phyloP scores from a whole-genome alignment of 2,797 vertebrate genomes.

The Otus scops region DNA sequence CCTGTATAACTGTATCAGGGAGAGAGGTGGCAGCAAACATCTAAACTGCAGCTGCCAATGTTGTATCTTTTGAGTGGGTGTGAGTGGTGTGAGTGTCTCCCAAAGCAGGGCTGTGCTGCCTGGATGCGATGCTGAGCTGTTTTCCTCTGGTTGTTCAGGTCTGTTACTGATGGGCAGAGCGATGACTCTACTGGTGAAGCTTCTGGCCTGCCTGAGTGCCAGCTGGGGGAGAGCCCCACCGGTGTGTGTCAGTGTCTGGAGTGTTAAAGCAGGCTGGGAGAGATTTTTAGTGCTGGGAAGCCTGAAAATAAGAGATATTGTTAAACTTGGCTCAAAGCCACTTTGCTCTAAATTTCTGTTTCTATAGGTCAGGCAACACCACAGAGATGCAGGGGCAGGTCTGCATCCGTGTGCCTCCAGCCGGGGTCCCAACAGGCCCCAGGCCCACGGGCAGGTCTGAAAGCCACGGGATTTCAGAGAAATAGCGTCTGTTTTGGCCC shows the following conservation, averaged over 20 bases:
- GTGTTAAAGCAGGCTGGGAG: not conserved
- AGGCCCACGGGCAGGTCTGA: no score
- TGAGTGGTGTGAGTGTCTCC: not conserved
- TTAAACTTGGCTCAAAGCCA: not conserved
- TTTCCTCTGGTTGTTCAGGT: not conserved
- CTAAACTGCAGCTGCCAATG: not conserved
- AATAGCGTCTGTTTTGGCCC: rapidly evolving
- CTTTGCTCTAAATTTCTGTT: not conserved
- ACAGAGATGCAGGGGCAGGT: not conserved
- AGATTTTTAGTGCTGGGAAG: not conserved
- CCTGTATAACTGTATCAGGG: not conserved
- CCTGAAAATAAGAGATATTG: not conserved
- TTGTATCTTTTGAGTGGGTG: not conserved
- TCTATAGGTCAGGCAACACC: not conserved
- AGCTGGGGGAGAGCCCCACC: no score
- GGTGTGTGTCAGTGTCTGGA: no score
- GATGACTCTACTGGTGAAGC: not conserved
- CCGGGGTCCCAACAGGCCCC: no score
- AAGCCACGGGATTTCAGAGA: not conserved
- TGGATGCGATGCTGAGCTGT: not conserved
- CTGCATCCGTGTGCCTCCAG: not conserved
- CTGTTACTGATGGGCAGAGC: not conserved
- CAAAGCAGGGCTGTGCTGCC: not conserved
- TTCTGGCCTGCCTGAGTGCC: no score
- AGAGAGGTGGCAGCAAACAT: not conserved